Conservation (phyloP, 2,113 vertebrate genomes). For the Hydropotes inermis region DNA sequence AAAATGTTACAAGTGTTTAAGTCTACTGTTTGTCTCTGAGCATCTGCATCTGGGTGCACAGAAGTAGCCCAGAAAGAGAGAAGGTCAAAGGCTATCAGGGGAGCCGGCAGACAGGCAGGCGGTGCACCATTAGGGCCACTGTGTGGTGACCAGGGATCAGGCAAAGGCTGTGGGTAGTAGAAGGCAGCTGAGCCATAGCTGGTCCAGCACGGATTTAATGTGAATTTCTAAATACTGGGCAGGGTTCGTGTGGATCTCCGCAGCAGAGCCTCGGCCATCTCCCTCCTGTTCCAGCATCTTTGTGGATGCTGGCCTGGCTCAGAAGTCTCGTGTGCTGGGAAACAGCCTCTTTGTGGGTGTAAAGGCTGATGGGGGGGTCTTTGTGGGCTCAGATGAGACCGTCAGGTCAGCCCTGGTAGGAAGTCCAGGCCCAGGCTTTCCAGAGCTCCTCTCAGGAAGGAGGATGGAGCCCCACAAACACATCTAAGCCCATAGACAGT, state of each 20-base stretch:
- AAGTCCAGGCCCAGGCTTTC: not conserved
- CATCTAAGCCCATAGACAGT: not conserved
- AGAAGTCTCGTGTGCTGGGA: not conserved
- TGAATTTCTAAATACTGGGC: not conserved
- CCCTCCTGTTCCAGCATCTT: not conserved
- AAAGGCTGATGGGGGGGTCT: not conserved
- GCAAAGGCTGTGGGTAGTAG: fast-evolving
- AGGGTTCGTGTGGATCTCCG: not conserved
- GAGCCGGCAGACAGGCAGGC: not conserved
- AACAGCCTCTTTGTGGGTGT: not conserved
- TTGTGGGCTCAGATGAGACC: not conserved
- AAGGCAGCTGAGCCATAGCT: fast-evolving
- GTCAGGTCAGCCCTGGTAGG: not conserved
- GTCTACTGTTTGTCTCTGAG: not conserved
- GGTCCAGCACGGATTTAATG: fast-evolving
- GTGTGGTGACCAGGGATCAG: fast-evolving
- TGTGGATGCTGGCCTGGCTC: not conserved
- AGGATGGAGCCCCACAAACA: not conserved
- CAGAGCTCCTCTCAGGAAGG: not conserved
- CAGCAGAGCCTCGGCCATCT: fast-evolving
- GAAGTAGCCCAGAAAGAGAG: not conserved
- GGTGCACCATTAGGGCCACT: fast-evolving
- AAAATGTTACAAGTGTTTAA: not conserved
- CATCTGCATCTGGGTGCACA: not conserved
- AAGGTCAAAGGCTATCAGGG: not conserved